phyloP scores from a whole-genome alignment of 1,140 invertebrate species.

The Microplitis demolitor region DNA sequence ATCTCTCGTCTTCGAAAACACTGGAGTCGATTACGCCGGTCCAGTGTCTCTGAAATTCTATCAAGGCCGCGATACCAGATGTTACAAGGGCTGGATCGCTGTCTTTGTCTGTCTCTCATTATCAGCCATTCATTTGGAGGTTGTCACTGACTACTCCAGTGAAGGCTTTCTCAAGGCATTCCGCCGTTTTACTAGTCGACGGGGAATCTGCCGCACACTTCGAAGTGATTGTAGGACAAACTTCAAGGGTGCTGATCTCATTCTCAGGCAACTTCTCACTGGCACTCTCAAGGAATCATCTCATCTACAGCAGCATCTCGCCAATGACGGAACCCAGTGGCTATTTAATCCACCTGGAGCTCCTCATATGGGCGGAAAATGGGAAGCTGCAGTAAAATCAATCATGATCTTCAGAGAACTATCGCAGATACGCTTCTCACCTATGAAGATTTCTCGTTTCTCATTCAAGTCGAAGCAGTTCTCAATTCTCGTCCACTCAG shows the following conservation, averaged over 20 bases:
- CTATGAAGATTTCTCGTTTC: neutral
- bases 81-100: too few species aligned
- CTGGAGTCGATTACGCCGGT: slow-evolving; percentile 37
- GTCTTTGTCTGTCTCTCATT: too few species aligned
- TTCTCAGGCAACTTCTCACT: too few species aligned
- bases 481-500: neutral
- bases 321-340: neutral
- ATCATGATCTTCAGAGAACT: neutral
- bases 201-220: slow-evolving; percentile 27
- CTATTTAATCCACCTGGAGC: neutral
- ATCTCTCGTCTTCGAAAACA: slow-evolving; percentile 1
- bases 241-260: too few species aligned
- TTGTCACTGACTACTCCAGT: slow-evolving; percentile 25
- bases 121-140: too few species aligned
- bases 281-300: too few species aligned
- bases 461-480: neutral
- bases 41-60: slow-evolving; percentile 25
- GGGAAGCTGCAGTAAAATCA: neutral
- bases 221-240: slow-evolving; percentile 18
- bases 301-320: neutral
- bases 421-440: neutral
- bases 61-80: neutral
- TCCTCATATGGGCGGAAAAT: neutral
- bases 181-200: slow-evolving; percentile 33
- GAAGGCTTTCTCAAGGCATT: slow-evolving; percentile 37